A percentile compares a stretch with the other conserved stretches of the same genome.
phyloP scores from a whole-genome alignment of 2,888 invertebrate genomes.

The Stictocephala bisonia region DNA sequence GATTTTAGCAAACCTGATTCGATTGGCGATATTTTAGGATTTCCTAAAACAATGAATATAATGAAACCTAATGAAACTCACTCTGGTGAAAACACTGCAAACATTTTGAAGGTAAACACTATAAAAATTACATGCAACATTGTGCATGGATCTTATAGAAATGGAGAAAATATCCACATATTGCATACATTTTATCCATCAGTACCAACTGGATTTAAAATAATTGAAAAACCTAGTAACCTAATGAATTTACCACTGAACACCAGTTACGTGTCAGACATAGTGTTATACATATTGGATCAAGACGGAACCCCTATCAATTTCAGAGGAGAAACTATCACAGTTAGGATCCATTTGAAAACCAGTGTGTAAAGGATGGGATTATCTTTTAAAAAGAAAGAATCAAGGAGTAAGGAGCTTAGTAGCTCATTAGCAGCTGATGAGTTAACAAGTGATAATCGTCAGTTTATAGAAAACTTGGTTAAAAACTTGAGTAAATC shows the following conservation, averaged over 20 bases:
- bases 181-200: not conserved
- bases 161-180: conserved; percentile 26
- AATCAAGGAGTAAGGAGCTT: not conserved
- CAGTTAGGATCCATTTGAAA: not conserved
- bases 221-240: not conserved
- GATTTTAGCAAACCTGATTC: not conserved
- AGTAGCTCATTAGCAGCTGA: not conserved
- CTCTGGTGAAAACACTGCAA: not conserved
- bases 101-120: not conserved
- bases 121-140: conserved; percentile 31
- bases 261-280: too few species aligned
- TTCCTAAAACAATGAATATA: not conserved
- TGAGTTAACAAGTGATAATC: not conserved
- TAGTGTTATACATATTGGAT: not conserved
- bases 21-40: not conserved
- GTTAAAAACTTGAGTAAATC: too few species aligned
- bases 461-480: conserved; percentile 4
- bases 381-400: not conserved
- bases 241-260: too few species aligned
- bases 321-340: not conserved
- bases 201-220: not conserved
- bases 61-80: not conserved
- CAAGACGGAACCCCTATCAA: not conserved
- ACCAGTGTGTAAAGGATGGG: not conserved
- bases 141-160: conserved; percentile 15